Conservation (phyloP, 2,113 vertebrate species). For the Mirounga angustirostris region DNA sequence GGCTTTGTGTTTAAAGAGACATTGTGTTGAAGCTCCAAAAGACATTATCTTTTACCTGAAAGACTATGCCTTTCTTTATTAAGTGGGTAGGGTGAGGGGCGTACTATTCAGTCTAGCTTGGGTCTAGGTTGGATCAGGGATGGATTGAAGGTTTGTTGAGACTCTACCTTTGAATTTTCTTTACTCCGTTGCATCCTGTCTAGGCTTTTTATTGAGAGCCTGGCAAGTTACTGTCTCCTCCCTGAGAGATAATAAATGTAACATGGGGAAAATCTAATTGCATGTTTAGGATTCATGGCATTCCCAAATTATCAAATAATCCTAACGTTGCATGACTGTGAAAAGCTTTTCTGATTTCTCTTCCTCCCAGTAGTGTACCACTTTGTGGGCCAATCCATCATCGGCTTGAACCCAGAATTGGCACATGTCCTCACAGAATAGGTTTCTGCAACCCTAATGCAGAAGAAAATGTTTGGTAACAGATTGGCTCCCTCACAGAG, state of each 20-base stretch:
- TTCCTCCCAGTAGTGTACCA: not conserved
- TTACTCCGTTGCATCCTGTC: not conserved
- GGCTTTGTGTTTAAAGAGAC: not conserved
- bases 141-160: not conserved
- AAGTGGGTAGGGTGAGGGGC: not conserved
- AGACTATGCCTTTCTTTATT: not conserved
- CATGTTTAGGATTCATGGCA: not conserved
- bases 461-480: not conserved
- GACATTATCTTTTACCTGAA: not conserved
- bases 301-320: not conserved
- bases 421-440: not conserved
- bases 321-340: not conserved
- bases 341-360: slow-evolving; percentile 18
- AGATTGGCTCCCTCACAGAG: not conserved
- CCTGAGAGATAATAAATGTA: not conserved
- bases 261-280: not conserved
- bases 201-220: not conserved
- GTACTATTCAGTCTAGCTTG: not conserved
- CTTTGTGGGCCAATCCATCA: not conserved
- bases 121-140: not conserved
- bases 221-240: not conserved
- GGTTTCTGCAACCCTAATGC: not conserved
- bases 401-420: not conserved
- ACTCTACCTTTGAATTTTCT: not conserved
- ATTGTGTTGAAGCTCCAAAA: not conserved